phyloP scores from a whole-genome alignment of 1,140 invertebrate genomes.

The Conopomorpha cramerella region DNA sequence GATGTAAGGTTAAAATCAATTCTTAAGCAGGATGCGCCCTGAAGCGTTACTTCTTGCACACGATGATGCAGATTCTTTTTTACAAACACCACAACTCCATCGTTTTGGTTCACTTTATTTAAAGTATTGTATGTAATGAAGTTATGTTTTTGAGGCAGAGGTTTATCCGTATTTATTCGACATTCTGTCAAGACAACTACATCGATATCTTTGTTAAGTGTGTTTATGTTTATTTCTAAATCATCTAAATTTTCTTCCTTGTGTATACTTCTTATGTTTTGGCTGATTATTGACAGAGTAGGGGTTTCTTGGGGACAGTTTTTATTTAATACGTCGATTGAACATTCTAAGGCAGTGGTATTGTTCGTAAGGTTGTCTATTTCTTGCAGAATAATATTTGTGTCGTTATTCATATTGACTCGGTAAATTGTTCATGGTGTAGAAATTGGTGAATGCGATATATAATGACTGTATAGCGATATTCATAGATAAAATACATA shows the following conservation, averaged over 20 bases:
- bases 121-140: background rate
- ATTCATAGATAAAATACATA: background rate
- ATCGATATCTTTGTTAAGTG: background rate
- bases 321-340: background rate
- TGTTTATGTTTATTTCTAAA: background rate
- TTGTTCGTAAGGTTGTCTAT: background rate
- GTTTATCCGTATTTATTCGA: background rate
- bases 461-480: background rate
- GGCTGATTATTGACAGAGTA: background rate
- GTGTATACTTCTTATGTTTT: conserved; percentile 1
- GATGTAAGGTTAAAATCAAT: background rate
- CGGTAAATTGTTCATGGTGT: too few species aligned
- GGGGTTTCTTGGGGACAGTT: background rate
- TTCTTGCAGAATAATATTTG: background rate
- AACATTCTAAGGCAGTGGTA: background rate
- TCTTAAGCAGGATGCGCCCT: background rate
- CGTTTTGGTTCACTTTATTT: background rate
- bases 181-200: conserved; percentile 1
- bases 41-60: background rate
- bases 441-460: too few species aligned
- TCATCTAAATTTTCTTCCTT: background rate
- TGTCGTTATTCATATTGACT: background rate
- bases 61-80: background rate
- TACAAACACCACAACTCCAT: background rate
- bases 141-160: background rate